These are phyloP conservation scores for Panagrolaimus sp. DNA, from an alignment of 1,140 invertebrate genomes.

Conservation along the genomic window DNA sequence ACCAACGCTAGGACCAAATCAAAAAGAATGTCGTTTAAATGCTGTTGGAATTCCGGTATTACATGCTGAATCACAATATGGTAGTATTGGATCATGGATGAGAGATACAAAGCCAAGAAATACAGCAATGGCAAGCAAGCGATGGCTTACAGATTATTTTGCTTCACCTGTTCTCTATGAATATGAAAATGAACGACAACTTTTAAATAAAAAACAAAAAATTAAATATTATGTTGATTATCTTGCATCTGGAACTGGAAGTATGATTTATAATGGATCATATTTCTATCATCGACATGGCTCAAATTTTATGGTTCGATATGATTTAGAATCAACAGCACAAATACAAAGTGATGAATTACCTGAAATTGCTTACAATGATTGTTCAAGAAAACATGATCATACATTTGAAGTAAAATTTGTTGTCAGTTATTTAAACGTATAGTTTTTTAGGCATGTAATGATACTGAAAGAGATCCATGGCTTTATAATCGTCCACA, in stretches of 20 bases:
- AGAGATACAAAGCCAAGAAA: constrained; percentile 42
- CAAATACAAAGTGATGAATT: constrained; percentile 51
- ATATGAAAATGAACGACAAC: constrained; percentile 51
- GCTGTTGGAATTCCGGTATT: constrained; percentile 56
- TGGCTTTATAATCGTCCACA: constrained; percentile 59
- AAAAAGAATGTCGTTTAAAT: constrained; percentile 50
- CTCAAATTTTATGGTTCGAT: constrained; percentile 51
- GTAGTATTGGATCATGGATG: constrained; percentile 55
- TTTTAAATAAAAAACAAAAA: constrained; percentile 57
- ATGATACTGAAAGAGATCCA: constrained; percentile 53
- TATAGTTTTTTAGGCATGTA: constrained; percentile 45
- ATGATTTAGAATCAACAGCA: constrained; percentile 48
- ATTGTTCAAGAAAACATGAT: constrained; percentile 54
- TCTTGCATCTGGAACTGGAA: constrained; percentile 56
- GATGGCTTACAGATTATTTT: constrained; percentile 56
- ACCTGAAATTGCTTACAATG: constrained; percentile 39
- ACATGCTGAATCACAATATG: constrained; percentile 57
- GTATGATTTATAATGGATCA: constrained; percentile 54
- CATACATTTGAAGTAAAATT: constrained; percentile 52
- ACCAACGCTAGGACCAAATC: constrained; percentile 53
- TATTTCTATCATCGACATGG: constrained; percentile 58
- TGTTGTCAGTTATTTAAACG: not conserved
- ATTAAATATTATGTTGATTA: constrained; percentile 58
- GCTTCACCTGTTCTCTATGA: constrained; percentile 58
- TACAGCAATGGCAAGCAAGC: constrained; percentile 34